These are phyloP conservation scores for Nixonia krombeini DNA, from an alignment of 1,140 invertebrate species.

Conservation along the genomic window DNA sequence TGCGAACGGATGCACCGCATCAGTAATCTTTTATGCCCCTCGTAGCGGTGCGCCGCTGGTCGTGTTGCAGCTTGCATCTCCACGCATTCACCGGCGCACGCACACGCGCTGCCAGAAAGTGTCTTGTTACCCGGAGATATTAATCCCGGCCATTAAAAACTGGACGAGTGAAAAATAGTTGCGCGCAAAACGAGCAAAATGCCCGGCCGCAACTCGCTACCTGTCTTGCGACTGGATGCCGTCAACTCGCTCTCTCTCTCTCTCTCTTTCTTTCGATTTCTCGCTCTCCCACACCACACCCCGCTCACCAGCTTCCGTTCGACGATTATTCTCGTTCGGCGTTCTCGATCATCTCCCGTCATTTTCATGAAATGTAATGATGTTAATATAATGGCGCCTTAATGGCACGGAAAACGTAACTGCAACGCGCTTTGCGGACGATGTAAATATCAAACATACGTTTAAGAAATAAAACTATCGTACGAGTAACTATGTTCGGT, in stretches of 20 bases:
- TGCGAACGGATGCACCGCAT: conserved; percentile 68
- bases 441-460: too few relatives aligned
- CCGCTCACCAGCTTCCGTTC: too few relatives aligned
- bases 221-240: conserved; percentile 60
- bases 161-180: conserved; percentile 70
- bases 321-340: too few relatives aligned
- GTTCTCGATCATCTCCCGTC: too few relatives aligned
- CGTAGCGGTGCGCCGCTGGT: conserved; percentile 40
- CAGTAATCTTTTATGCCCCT: conserved; percentile 69
- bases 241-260: conserved; percentile 22
- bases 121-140: conserved; percentile 71
- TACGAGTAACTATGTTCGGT: too few relatives aligned
- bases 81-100: conserved; percentile 44
- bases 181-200: conserved; percentile 56
- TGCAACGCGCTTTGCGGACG: too few relatives aligned
- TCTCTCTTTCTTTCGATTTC: conserved; percentile 23
- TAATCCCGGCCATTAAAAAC: conserved; percentile 71
- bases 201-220: conserved; percentile 54
- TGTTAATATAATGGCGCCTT: too few relatives aligned
- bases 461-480: too few relatives aligned
- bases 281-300: too few relatives aligned
- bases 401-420: too few relatives aligned
- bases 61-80: conserved; percentile 34
- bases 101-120: conserved; percentile 57
- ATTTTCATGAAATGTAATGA: too few relatives aligned